These are phyloP conservation scores for Rutilus rutilus DNA, from an alignment of 2,113 vertebrate species.

Conservation along the genomic window DNA sequence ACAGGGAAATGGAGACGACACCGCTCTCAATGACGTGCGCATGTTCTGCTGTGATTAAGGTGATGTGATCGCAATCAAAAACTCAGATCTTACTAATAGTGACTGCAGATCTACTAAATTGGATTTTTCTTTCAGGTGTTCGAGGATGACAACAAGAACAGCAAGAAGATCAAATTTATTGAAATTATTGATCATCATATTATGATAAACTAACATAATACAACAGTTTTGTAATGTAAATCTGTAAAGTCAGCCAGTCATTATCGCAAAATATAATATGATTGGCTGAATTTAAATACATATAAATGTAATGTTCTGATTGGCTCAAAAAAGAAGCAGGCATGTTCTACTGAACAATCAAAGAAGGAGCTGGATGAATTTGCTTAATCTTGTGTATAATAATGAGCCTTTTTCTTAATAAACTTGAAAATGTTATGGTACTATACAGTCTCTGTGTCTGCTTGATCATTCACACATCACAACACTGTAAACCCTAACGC, in stretches of 20 bases:
- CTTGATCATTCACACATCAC: no score
- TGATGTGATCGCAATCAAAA: background rate
- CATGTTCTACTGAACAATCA: no score
- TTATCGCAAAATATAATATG: background rate
- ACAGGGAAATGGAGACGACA: background rate
- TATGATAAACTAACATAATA: background rate
- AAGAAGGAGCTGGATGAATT: no score
- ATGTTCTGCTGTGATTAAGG: background rate
- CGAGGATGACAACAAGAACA: background rate
- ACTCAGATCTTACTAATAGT: background rate
- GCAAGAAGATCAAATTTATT: background rate
- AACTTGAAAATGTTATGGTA: no score
- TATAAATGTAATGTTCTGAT: no score
- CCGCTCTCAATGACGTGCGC: background rate
- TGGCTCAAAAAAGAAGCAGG: no score
- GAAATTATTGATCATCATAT: background rate
- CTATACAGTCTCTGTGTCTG: no score
- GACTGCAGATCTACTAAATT: background rate
- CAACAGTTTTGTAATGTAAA: background rate
- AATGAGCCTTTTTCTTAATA: no score
- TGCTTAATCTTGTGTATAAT: no score
- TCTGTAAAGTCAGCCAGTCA: background rate
- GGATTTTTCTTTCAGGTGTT: background rate
- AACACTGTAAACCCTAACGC: no score
- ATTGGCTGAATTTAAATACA: no score